Conservation (phyloP, 2,797 vertebrate genomes). For the Fratercula arctica region DNA sequence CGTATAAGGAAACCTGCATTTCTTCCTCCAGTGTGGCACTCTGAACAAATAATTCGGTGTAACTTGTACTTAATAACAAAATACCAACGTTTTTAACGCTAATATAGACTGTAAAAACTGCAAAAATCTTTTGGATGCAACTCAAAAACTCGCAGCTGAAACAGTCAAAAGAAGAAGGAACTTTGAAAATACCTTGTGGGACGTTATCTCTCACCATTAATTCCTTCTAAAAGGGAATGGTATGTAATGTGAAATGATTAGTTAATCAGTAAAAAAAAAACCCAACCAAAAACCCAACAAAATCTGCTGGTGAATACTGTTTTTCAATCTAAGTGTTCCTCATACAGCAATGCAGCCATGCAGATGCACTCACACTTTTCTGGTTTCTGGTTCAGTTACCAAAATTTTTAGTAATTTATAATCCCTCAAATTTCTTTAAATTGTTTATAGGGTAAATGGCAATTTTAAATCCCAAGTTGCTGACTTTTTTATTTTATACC, state of each 20-base stretch:
- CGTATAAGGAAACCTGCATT: neutral
- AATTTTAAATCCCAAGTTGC: neutral
- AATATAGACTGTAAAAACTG: neutral
- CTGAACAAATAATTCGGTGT: neutral
- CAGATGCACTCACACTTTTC: neutral
- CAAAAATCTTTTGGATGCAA: neutral
- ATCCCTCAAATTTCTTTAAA: neutral
- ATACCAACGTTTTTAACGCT: neutral
- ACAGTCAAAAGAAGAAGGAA: neutral
- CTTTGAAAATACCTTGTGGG: neutral
- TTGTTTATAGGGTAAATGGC: neutral
- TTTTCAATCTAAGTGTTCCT: neutral
- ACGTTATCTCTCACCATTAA: neutral
- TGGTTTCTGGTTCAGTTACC: neutral
- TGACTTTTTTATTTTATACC: neutral
- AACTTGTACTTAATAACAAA: neutral
- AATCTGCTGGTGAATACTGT: neutral
- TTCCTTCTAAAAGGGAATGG: neutral
- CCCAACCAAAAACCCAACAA: neutral
- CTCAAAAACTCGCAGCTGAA: neutral
- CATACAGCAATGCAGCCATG: neutral
- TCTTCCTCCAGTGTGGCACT: neutral
- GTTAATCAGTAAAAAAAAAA: neutral
- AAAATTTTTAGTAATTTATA: neutral
- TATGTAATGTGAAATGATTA: neutral